Evolutionary conservation across 2,888 invertebrate species (phyloP), one percentile per base, ranked within the genome.

Genomic region (Netelia fuscicornis): DNA sequence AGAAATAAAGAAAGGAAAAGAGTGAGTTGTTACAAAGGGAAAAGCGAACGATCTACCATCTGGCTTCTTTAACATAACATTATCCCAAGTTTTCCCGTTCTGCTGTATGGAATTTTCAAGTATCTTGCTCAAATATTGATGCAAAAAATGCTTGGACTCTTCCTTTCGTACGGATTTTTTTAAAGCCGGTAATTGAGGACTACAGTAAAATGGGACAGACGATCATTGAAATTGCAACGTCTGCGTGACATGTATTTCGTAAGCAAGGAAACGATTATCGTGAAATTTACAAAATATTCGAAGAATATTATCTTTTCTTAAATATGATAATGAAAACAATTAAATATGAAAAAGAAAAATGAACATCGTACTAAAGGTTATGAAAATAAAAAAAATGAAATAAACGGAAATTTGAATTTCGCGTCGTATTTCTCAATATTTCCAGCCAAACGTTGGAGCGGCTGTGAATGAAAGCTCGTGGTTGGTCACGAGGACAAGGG

Each of bases 51-150:
- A 67, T 72, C 76, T 80, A 30, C 76, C 76, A 80, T 83, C 85
- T 85, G 80, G 83, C 62, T 80, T 80, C 85, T 83, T 85, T 80
- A 85, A 85, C 82, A 85, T 85, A 82, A 85, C 82, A 82, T 82
- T 82, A 85, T 60, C 76, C 79, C 78, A 42, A 60, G 72, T 72
- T 83, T 72, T 65, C 68, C 58, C 70, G 37, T 81, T 60, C 67
- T 44, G 23, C 67, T 68, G 48, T 20, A 62, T 30, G 17, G 52
- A 82, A 80, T 72, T 65, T 83, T 54, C 54, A 76, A 76, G 67
- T 58, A 52, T 76, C 60, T 82, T 60, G 20, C 30, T 56, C 58
- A 52, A 79, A 85, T 79, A 82, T 82, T 78, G 74, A 78, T 78
- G 74, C 20, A 30, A 81, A 78, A 83, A 84, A 71, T 37, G 10